A percentile compares a stretch with the other conserved stretches of the same genome.
Evolutionary conservation across 2,113 vertebrate species (phyloP).

Genomic region (Macquaria australasica): DNA sequence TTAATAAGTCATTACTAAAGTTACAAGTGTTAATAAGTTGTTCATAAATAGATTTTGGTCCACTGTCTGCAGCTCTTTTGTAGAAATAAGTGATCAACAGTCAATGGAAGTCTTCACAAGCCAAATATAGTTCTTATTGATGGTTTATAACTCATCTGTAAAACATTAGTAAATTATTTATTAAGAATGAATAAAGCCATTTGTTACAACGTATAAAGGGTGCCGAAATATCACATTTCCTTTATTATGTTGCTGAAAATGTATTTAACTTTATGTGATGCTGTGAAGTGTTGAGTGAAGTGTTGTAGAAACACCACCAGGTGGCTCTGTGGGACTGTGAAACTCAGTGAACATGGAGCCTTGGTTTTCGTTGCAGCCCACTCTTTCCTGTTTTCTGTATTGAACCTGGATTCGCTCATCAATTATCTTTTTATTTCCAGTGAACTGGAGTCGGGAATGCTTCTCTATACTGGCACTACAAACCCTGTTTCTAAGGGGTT

Average conservation of each 20-base stretch:
- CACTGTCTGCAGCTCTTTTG: background rate
- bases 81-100: background rate
- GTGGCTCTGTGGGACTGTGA: constrained; percentile 43
- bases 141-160: background rate
- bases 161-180: background rate
- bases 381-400: constrained; percentile 55
- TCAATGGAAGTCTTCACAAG: background rate
- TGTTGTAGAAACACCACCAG: constrained; percentile 38
- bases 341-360: background rate
- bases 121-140: background rate
- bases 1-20: too few species aligned
- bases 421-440: constrained; percentile 33
- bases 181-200: background rate
- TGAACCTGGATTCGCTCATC: constrained; percentile 32
- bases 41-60: background rate
- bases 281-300: background rate
- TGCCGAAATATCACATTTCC: background rate
- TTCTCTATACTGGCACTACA: background rate
- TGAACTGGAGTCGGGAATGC: background rate
- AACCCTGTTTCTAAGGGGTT: background rate
- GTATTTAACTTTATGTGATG: background rate
- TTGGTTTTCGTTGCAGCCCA: constrained; percentile 18
- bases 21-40: background rate
- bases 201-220: background rate
- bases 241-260: background rate